Base-by-base conservation (phyloP, 2,113 vertebrate species). In the Xiphias gladius region DNA sequence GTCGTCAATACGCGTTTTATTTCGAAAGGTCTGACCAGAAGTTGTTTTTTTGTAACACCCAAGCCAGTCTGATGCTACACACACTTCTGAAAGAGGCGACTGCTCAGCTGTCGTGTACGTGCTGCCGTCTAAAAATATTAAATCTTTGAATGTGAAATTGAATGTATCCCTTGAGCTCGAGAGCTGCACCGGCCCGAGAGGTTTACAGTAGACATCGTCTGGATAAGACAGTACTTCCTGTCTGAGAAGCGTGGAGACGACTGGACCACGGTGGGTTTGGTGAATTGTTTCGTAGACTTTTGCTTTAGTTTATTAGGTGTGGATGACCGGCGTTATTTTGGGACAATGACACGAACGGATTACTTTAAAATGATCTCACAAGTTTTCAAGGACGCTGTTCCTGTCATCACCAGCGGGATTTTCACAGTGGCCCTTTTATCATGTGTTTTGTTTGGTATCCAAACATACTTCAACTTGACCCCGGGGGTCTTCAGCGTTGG, bases 401-500 rank as follows among this genome's bases (percentile, higher is more conserved):
- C 93, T 22, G 81, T 17, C n/a, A 2, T 73, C n/a, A 84, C 88
- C 0, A 70, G 85, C 19, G 93, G 93, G 17, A 43, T 89, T 50
- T 17, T 91, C 1, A 16, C 30, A 0, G 67, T 91, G 39, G 50
- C 26, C 0, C 17, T 92, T 2, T 0, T 74, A 2, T 93, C 93
- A 0, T 87, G 79, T 26, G 48, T 58, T 14, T 32, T 88, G 43
- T 94, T 93, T 59, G 84, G 46, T 1, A 19, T 91, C n/a, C 79
- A 88, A 9, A 52, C 68, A 5, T 69, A 52, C 46, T 88, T 91
- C 3, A 48, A 22, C 64, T 16, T 88, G 5, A 55, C 79, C 7
- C 30, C 20, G 28, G 88, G 57, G 1, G 5, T 80, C 12, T 50
- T 92, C 24, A 89, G 92, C 30, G 83, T 94, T 0, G 92, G 92